Evolutionary conservation across 2,797 vertebrate genomes (phyloP).

Genomic region (Cuculus canorus): DNA sequence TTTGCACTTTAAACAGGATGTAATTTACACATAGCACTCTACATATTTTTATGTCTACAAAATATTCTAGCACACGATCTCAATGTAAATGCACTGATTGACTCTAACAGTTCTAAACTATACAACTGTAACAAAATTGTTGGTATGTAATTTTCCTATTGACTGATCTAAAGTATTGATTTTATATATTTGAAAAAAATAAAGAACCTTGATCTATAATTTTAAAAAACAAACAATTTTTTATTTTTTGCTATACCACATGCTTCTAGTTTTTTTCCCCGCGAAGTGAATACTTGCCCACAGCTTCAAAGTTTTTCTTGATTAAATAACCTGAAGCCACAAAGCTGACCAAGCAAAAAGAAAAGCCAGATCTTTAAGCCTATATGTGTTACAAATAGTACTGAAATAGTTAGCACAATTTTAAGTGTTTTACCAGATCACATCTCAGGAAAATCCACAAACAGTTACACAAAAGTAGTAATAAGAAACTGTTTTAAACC

Average conservation of each 20-base stretch:
- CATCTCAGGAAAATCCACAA: constrained; percentile 34
- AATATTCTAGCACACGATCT: background rate
- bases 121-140: background rate
- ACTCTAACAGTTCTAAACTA: background rate
- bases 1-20: background rate
- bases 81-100: background rate
- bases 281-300: constrained; percentile 17
- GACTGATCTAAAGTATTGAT: background rate
- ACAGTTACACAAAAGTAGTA: constrained; percentile 17
- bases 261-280: background rate
- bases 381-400: constrained; percentile 54
- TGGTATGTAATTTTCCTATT: background rate
- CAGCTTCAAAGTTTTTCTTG: constrained; percentile 34
- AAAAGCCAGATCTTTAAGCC: constrained; percentile 55
- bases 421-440: constrained; percentile 68
- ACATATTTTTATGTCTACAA: background rate
- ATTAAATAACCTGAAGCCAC: constrained; percentile 62
- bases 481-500: constrained; percentile 44
- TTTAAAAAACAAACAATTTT: constrained; percentile 29
- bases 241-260: constrained; percentile 18
- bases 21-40: background rate
- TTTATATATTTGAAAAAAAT: constrained; percentile 24
- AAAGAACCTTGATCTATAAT: background rate
- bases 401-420: constrained; percentile 36
- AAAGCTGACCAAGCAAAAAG: constrained; percentile 71